phyloP scores from a whole-genome alignment of 37 sponge, comb jelly and placozoan genomes.

The Agelas oroides region DNA sequence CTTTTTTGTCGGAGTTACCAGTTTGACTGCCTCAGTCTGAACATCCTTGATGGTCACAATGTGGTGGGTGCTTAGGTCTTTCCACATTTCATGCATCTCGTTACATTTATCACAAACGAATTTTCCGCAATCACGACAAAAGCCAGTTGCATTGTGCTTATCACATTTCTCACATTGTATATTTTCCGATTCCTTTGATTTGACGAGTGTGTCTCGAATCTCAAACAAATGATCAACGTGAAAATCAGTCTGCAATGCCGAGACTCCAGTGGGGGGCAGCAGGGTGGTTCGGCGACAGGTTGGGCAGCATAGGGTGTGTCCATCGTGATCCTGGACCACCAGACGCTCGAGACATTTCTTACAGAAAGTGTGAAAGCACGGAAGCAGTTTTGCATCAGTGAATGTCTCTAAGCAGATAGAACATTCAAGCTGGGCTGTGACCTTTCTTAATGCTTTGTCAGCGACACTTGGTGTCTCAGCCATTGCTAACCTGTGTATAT shows the following conservation, averaged over 20 bases:
- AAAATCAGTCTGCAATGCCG: constrained; percentile 1
- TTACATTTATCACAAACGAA: constrained; percentile 13
- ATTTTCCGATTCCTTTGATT: not conserved
- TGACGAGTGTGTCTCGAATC: constrained; percentile 1
- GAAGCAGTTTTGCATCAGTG: not conserved
- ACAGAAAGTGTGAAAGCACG: constrained; percentile 18
- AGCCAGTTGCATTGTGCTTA: not conserved
- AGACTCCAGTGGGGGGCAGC: not conserved
- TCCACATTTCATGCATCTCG: constrained; percentile 20
- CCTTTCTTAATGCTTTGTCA: not conserved
- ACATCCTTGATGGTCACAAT: constrained; percentile 13
- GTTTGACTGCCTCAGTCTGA: not conserved
- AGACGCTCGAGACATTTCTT: not conserved
- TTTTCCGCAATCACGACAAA: constrained; percentile 24
- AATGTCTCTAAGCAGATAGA: not conserved
- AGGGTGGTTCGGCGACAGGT: not conserved
- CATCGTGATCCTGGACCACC: not conserved
- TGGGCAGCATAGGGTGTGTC: constrained; percentile 1
- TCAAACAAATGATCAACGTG: constrained; percentile 25
- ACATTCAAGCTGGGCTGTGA: not conserved
- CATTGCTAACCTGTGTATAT: not conserved
- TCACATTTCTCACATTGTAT: constrained; percentile 23
- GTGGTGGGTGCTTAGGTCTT: constrained; percentile 1
- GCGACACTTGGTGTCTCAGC: constrained; percentile 1
- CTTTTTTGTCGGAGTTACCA: not conserved